A percentile compares a stretch with the other conserved stretches of the same genome.
phyloP scores from a whole-genome alignment of 2,888 invertebrate genomes.

The Ganaspis brasiliensis region DNA sequence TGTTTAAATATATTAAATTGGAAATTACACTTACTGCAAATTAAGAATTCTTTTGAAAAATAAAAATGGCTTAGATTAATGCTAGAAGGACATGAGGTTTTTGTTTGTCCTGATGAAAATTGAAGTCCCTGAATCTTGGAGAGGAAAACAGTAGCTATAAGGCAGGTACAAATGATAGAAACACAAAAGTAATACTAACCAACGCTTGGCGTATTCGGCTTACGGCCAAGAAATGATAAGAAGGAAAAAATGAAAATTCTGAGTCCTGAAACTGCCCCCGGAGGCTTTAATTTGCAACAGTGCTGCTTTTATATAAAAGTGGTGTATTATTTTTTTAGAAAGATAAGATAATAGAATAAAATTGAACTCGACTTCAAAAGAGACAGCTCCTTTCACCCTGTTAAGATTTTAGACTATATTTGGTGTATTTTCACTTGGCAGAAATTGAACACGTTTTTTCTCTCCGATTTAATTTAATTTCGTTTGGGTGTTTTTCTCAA shows the following conservation, averaged over 20 bases:
- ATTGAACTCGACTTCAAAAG: slow-evolving; percentile 5
- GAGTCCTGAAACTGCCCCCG: slow-evolving; percentile 2
- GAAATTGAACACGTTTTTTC: too few species aligned
- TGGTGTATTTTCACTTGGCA: neutral
- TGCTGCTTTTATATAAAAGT: slow-evolving; percentile 2
- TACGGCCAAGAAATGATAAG: slow-evolving; percentile 28
- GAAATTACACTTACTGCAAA: neutral
- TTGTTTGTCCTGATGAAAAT: slow-evolving; percentile 5
- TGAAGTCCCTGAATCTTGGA: neutral
- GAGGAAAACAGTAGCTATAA: neutral
- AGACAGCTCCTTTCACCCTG: neutral
- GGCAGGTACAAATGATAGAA: slow-evolving; percentile 18
- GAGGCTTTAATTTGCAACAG: slow-evolving; percentile 31
- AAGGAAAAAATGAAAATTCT: slow-evolving; percentile 6
- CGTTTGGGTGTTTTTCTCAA: too few species aligned
- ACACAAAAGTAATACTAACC: slow-evolving; percentile 5
- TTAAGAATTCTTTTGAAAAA: neutral
- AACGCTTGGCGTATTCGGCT: slow-evolving; percentile 13
- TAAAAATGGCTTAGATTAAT: neutral
- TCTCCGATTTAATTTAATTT: too few species aligned
- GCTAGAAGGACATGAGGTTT: neutral
- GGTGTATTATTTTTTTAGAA: slow-evolving; percentile 13
- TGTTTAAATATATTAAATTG: too few species aligned
- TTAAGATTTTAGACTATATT: slow-evolving; percentile 10
- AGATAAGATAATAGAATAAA: slow-evolving; percentile 26